A percentile compares a stretch with the other conserved stretches of the same genome.
Evolutionary conservation across 2,797 vertebrate genomes (phyloP).

Genomic region (Cossypha dichroa): DNA sequence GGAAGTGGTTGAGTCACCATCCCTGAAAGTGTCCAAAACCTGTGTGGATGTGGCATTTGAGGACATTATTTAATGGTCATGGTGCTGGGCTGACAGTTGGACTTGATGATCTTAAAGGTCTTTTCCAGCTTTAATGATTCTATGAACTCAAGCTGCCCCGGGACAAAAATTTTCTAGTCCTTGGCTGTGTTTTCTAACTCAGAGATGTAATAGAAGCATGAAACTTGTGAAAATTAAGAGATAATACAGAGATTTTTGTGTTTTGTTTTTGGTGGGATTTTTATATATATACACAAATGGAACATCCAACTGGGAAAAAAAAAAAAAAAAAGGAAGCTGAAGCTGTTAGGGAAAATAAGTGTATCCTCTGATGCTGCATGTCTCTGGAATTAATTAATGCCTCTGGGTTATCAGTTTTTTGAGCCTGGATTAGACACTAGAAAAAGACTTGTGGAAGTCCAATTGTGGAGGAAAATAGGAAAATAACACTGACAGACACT

Average conservation of each 20-base stretch:
- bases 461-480: background rate
- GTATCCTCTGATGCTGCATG: background rate
- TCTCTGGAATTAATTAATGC: background rate
- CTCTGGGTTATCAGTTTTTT: background rate
- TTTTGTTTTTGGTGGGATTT: rapidly evolving
- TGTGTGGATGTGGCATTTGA: background rate
- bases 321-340: background rate
- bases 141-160: background rate
- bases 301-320: background rate
- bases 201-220: background rate
- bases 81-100: background rate
- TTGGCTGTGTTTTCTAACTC: background rate
- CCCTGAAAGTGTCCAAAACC: background rate
- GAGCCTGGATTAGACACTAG: background rate
- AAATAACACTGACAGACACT: background rate
- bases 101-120: background rate
- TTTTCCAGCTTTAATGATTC: background rate
- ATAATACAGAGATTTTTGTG: background rate
- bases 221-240: background rate
- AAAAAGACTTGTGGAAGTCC: background rate
- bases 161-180: background rate
- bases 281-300: background rate
- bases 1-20: background rate
- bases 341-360: background rate
- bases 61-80: background rate